Conservation (phyloP, 35 echinoderm and acorn worm genomes). For the Patiria miniata region DNA sequence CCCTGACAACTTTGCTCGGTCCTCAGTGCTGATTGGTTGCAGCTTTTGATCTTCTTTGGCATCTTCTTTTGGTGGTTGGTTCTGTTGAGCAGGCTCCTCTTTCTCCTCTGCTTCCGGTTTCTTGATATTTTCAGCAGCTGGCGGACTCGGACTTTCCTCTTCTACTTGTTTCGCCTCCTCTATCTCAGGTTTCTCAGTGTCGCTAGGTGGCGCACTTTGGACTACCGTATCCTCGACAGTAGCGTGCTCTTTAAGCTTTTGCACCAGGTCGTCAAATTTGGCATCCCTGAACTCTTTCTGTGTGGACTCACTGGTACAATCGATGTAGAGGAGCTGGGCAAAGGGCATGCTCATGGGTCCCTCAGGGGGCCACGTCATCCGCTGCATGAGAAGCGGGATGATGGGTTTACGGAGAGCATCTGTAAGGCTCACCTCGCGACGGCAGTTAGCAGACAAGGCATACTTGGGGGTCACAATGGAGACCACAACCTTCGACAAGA, state of each 20-base stretch:
- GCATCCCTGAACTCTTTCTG: conserved; percentile 65
- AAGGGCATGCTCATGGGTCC: conserved; percentile 98
- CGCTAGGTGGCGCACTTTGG: neutral
- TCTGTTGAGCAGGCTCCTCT: neutral
- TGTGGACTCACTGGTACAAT: conserved; percentile 69
- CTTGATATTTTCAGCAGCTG: neutral
- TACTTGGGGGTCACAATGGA: conserved; percentile 90
- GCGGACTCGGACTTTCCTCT: neutral
- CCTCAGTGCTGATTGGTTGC: neutral
- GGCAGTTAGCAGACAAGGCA: conserved; percentile 90
- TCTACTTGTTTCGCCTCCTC: neutral
- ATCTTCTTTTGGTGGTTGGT: neutral
- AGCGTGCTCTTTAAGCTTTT: conserved; percentile 67
- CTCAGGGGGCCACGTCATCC: conserved; percentile 88
- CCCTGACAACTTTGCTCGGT: no score
- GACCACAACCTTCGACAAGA: conserved; percentile 75
- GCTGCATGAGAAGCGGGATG: conserved; percentile 76
- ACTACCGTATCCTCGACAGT: neutral
- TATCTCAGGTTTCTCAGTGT: neutral
- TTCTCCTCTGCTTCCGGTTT: neutral
- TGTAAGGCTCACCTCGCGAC: conserved; percentile 88
- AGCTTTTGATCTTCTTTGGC: neutral
- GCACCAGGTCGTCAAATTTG: conserved; percentile 86
- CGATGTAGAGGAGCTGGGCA: conserved; percentile 94
- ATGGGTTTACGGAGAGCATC: conserved; percentile 88